phyloP scores from a whole-genome alignment of 2,888 invertebrate genomes.

The Eulithis testata region DNA sequence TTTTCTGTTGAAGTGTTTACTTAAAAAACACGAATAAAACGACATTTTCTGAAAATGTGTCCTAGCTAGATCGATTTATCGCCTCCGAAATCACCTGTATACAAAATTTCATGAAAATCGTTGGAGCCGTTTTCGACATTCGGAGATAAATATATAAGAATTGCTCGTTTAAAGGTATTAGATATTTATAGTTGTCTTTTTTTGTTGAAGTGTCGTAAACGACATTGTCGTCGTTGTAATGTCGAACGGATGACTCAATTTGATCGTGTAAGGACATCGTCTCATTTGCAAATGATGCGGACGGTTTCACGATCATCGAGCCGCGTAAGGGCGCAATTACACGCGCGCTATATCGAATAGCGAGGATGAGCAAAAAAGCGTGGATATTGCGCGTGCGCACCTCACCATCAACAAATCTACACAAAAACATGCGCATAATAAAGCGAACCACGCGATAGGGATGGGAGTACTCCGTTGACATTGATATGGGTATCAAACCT shows the following conservation, averaged over 20 bases:
- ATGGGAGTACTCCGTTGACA: not conserved
- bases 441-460: slow-evolving; percentile 12
- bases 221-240: too few relatives aligned
- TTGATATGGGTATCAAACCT: slow-evolving; percentile 12
- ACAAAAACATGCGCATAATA: slow-evolving; percentile 31
- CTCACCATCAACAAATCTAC: slow-evolving; percentile 30
- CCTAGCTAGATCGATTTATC: too few relatives aligned
- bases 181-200: too few relatives aligned
- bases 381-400: slow-evolving; percentile 26
- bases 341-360: slow-evolving; percentile 25
- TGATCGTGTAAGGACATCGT: not conserved
- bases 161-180: too few relatives aligned
- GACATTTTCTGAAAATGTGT: too few relatives aligned
- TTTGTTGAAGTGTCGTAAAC: too few relatives aligned
- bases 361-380: slow-evolving; percentile 29
- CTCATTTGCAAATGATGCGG: slow-evolving; percentile 29
- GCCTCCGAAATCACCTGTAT: too few relatives aligned
- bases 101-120: too few relatives aligned
- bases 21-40: too few relatives aligned
- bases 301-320: slow-evolving; percentile 13
- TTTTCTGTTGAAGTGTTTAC: too few relatives aligned
- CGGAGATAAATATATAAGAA: too few relatives aligned
- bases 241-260: slow-evolving; percentile 12
- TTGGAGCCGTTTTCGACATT: too few relatives aligned
- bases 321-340: slow-evolving; percentile 30